phyloP scores from a whole-genome alignment of 2,113 vertebrate genomes.

The Anhinga rufa region DNA sequence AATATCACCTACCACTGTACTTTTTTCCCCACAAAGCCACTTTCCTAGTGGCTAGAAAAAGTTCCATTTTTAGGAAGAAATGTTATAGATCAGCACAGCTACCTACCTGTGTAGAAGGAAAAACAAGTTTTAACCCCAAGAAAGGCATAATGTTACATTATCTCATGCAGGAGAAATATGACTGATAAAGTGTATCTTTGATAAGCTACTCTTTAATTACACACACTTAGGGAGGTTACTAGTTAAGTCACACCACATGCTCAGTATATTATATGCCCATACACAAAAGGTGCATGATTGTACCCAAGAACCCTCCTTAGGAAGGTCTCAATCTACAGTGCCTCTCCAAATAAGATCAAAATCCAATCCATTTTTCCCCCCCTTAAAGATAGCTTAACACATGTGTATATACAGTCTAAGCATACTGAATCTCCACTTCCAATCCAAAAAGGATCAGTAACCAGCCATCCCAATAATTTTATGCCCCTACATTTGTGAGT shows the following conservation, averaged over 20 bases:
- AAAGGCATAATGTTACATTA: background rate
- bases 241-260: background rate
- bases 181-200: background rate
- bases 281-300: background rate
- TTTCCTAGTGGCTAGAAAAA: background rate
- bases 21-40: background rate
- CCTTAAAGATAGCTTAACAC: background rate
- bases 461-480: background rate
- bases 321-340: background rate
- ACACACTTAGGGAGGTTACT: background rate
- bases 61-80: background rate
- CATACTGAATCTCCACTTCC: background rate
- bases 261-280: background rate
- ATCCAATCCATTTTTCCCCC: background rate
- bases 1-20: background rate
- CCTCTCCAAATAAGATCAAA: background rate
- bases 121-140: background rate
- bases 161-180: background rate
- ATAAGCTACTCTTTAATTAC: background rate
- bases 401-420: background rate
- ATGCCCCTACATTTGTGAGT: background rate
- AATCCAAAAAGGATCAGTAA: background rate
- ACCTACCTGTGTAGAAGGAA: background rate
- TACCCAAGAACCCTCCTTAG: fast-evolving
- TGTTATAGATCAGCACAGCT: background rate